Evolutionary conservation across 2,888 invertebrate species (phyloP).

Genomic region (Rotaria sp.): DNA sequence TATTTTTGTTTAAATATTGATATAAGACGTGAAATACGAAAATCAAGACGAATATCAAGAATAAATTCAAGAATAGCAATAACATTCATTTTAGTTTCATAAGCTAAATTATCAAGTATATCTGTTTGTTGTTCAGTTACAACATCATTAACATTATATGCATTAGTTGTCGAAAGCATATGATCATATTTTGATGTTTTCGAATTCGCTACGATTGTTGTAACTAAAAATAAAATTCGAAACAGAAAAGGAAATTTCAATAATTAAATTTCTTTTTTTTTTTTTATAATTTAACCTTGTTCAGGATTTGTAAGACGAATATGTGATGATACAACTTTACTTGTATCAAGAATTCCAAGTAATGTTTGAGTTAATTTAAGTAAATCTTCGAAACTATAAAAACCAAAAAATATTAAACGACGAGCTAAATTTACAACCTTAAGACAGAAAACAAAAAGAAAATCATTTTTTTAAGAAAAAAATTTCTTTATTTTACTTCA

Average conservation of each 20-base stretch:
- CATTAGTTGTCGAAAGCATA: neutral
- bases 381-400: conserved; percentile 89
- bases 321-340: neutral
- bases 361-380: conserved; percentile 85
- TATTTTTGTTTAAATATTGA: conserved; percentile 89
- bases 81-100: conserved; percentile 33
- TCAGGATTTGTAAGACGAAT: neutral
- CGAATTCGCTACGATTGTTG: neutral
- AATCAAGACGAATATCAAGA: conserved; percentile 89
- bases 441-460: conserved; percentile 44
- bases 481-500: conserved; percentile 63
- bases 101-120: neutral
- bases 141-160: neutral
- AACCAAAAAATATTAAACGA: conserved; percentile 94
- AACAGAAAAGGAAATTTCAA: too few species aligned
- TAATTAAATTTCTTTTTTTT: too few species aligned
- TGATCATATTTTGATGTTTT: conserved; percentile 16
- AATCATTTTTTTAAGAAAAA: neutral
- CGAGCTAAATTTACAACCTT: conserved; percentile 92
- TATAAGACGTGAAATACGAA: conserved; percentile 87
- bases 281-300: neutral
- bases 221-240: neutral
- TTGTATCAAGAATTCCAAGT: conserved; percentile 65
- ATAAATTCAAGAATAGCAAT: conserved; percentile 63
- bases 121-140: neutral